Conservation (phyloP, 2,113 vertebrate genomes). For the Muntiacus reevesi region DNA sequence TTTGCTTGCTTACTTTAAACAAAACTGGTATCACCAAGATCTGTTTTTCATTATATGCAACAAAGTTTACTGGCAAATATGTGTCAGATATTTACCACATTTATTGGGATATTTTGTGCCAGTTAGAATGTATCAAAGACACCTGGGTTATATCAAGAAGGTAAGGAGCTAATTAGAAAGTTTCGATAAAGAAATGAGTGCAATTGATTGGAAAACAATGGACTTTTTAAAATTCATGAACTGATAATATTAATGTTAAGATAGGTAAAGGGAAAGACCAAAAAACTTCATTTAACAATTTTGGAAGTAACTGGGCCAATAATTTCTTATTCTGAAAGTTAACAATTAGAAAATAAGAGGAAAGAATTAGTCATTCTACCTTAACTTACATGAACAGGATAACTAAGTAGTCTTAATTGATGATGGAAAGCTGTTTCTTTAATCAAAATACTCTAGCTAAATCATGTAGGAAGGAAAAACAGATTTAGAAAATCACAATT, state of each 20-base stretch:
- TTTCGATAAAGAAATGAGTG: neutral
- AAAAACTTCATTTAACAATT: neutral
- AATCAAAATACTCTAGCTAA: neutral
- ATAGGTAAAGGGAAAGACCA: neutral
- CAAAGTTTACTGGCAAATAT: neutral
- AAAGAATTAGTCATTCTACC: neutral
- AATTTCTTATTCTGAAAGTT: neutral
- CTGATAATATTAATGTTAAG: neutral
- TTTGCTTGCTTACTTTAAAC: neutral
- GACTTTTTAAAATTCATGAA: neutral
- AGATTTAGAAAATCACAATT: neutral
- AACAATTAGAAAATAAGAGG: neutral
- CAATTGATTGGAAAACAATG: neutral
- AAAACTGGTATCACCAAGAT: neutral
- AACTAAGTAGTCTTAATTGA: neutral
- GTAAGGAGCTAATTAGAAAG: neutral
- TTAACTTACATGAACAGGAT: neutral
- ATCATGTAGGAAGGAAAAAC: neutral
- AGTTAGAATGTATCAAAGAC: neutral
- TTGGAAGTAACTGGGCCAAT: neutral
- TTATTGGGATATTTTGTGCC: neutral
- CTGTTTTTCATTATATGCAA: neutral
- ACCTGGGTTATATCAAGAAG: neutral
- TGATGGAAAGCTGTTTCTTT: neutral
- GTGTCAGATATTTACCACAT: neutral